phyloP scores from a whole-genome alignment of 2,797 vertebrate genomes.

The Petrocephalus schoutedeni region DNA sequence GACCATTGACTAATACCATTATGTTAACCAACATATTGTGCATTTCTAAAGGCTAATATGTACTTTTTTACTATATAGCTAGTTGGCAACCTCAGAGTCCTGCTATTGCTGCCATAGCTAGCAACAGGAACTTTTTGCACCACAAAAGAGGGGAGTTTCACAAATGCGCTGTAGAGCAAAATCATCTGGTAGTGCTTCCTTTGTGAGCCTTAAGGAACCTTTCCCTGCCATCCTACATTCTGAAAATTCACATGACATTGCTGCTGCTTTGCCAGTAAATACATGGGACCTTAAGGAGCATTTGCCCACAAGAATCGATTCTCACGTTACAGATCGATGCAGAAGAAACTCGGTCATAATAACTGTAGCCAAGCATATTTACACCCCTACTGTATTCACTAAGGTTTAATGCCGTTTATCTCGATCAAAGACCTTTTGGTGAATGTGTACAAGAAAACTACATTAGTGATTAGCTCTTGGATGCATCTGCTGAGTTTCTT shows the following conservation, averaged over 20 bases:
- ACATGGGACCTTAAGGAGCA: background rate
- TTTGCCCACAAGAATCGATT: background rate
- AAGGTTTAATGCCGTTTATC: background rate
- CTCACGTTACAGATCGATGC: background rate
- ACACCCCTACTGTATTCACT: background rate
- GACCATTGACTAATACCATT: background rate
- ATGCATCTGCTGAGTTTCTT: background rate
- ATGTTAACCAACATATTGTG: background rate
- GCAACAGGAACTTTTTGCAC: background rate
- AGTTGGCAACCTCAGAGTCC: background rate
- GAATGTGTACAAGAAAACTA: background rate
- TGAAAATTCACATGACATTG: background rate
- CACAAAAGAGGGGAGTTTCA: background rate
- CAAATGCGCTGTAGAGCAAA: background rate
- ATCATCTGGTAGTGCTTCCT: background rate
- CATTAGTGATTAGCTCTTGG: background rate
- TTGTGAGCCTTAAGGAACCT: background rate
- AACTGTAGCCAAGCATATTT: background rate
- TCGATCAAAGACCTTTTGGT: background rate
- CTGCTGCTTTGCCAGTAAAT: background rate
- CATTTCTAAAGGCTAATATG: background rate
- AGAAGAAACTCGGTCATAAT: background rate
- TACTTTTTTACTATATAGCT: background rate
- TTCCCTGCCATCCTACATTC: background rate
- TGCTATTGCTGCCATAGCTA: background rate